These are phyloP conservation scores for Siniperca chuatsi DNA, from an alignment of 2,113 vertebrate species.

Conservation along the genomic window DNA sequence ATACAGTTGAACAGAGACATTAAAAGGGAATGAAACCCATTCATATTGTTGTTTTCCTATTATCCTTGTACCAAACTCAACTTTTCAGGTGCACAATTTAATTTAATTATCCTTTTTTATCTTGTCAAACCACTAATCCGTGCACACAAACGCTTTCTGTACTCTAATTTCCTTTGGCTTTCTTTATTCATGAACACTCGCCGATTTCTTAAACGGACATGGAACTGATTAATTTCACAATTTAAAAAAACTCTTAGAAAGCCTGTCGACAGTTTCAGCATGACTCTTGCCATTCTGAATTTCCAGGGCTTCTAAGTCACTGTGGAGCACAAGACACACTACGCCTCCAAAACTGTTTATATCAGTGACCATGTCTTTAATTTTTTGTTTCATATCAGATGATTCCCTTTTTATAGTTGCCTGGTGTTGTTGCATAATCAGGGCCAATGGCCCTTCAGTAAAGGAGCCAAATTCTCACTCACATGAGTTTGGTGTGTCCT, in stretches of 20 bases:
- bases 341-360: neutral
- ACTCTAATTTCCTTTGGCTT: neutral
- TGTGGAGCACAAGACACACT: neutral
- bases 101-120: conserved; percentile 20
- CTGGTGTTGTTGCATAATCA: neutral
- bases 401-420: neutral
- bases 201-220: neutral
- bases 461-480: neutral
- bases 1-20: neutral
- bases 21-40: neutral
- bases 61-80: neutral
- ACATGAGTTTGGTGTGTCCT: conserved; percentile 15
- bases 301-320: neutral
- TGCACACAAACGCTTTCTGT: neutral
- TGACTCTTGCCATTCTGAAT: neutral
- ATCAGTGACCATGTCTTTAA: neutral
- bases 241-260: neutral
- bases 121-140: conserved; percentile 14
- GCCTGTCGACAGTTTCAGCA: conserved; percentile 12
- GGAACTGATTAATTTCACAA: conserved; percentile 25
- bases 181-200: neutral
- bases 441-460: neutral
- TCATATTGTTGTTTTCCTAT: neutral
- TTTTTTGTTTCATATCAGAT: conserved; percentile 12
- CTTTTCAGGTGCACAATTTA: neutral